Conservation (phyloP, 1,140 invertebrate genomes). For the Octopus sinensis region DNA sequence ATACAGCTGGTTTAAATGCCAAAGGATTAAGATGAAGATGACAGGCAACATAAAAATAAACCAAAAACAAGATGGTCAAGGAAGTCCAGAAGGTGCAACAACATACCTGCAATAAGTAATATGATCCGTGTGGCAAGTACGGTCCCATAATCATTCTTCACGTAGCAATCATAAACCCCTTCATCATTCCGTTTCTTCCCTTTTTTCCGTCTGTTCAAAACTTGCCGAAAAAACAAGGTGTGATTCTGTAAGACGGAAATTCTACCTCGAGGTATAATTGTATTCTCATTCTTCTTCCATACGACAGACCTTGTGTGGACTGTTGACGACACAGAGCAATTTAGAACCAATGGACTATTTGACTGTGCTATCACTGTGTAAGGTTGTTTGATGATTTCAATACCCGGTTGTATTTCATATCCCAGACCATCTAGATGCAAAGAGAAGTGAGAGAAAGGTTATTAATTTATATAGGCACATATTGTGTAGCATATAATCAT, state of each 20-base stretch:
- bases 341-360: background rate
- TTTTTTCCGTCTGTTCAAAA: slow-evolving; percentile 7
- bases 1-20: too few species aligned
- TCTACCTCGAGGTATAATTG: background rate
- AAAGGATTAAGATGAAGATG: too few species aligned
- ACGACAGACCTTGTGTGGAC: background rate
- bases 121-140: background rate
- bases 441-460: background rate
- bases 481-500: too few species aligned
- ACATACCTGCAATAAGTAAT: slow-evolving; percentile 1
- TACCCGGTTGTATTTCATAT: slow-evolving; percentile 3
- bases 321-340: slow-evolving; percentile 9
- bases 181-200: slow-evolving; percentile 4
- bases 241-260: background rate
- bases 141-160: background rate
- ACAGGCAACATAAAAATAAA: too few species aligned
- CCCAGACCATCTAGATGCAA: background rate
- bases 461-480: too few species aligned
- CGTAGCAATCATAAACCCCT: slow-evolving; percentile 13
- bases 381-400: background rate
- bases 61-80: too few species aligned
- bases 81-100: background rate
- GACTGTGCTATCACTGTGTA: slow-evolving; percentile 10
- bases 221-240: slow-evolving; percentile 10
- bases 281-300: slow-evolving; percentile 10